Base-by-base conservation (phyloP, 2,888 invertebrate genomes). In the Ophraella communa region DNA sequence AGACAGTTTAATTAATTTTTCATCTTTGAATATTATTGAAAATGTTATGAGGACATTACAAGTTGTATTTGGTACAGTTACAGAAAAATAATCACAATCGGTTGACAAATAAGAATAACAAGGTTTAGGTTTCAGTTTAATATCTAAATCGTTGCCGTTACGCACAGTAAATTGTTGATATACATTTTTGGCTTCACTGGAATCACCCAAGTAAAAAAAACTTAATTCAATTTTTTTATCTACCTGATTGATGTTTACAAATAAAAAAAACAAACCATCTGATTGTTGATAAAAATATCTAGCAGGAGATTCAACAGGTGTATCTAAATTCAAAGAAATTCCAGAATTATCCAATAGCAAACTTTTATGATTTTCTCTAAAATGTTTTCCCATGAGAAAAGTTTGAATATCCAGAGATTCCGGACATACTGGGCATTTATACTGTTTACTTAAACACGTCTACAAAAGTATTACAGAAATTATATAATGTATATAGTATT, bases 371-470 rank as follows among this genome's bases (percentile, higher is more conserved):
- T 57, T 44, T 18, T 57, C 52, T 1, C 33, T 17, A 44, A 62
- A 62, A 57, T 62, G 62, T 62, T 57, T 56, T 18, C 30, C 17
- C 7, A 62, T 10, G 21, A 57, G 33, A 14, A 44, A 62, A 2
- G 62, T 52, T 11, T 21, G 30, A 2, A 10, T 57, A 17, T 57
- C 57, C 53, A 30, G 44, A 17, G 8, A 8, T 5, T 45, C 35
- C 10, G 18, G 17, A 30, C 69, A 69, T 23, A 64, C 30, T 11
- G 66, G 65, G 27, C 69, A 66, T 17, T 42, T 17, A 21, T 57
- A 55, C 23, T 49, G 11, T 33, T 20, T 62, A 10, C 51, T 44
- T 4, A 21, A 8, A 30, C 69, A 69, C 14, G 5, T 14, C 35
- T 35, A 44, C 10, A 44, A 44, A 44, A 24, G 8, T 30, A 1